Base-by-base conservation (phyloP, 2,797 vertebrate species). In the Cyprinella venusta region DNA sequence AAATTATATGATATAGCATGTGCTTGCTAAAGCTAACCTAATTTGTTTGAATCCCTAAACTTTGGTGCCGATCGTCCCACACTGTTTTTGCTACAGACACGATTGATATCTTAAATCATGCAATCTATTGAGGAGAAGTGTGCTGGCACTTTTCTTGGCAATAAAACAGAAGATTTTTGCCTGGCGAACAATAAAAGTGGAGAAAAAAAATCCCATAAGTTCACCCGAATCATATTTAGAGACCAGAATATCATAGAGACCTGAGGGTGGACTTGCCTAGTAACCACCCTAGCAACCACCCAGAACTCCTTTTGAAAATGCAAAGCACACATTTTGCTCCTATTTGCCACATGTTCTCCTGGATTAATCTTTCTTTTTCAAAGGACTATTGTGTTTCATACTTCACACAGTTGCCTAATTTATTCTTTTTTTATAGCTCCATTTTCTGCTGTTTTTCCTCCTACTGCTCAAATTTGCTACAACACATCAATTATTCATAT, bases 401-500 rank as follows among this genome's bases (percentile, higher is more conserved):
- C 42, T 50, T 69, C 38, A 69, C 52, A 69, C 26, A 77, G 48
- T 69, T 24, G n/a, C 61, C 48, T 64, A 56, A 64, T 76, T 67
- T 75, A 54, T 76, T 76, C 7, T 33, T 54, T 82, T 63, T 81
- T 82, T 52, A n/a, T 68, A 68, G 81, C 33, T 24, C 72, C 24
- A 68, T 76, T 76, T 76, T 59, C 50, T 76, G 74, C 50, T 69
- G 74, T 69, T 83, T 74, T 85, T 45, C 78, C 78, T 80, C 77
- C 64, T 7, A 48, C 50, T 45, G 61, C 52, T 83, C 38, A 40
- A 77, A 69, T 76, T 83, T 77, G 63, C 50, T 48, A 83, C 81
- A 76, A 70, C 48, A 76, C 81, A 83, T 83, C 74, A 83, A 77
- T 83, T 83, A 83, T 83, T 83, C 64, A 83, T 83, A 59, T 59